Conservation (phyloP, 2,797 vertebrate genomes). For the Tangara arthus region DNA sequence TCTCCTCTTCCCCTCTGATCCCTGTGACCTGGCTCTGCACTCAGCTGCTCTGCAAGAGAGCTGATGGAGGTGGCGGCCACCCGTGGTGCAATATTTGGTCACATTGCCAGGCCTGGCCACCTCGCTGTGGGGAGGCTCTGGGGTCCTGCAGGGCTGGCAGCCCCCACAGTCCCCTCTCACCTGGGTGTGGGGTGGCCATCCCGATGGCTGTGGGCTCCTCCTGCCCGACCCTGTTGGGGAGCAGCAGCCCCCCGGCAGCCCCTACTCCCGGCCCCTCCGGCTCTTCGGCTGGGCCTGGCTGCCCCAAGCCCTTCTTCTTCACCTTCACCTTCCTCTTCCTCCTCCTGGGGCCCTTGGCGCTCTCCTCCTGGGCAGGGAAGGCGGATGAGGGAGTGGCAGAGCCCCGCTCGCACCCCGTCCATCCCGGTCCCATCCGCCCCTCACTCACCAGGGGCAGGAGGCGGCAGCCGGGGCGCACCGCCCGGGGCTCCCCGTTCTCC, state of each 20-base stretch:
- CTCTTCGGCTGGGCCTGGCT: not conserved
- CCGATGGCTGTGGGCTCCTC: accelerated
- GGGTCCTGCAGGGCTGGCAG: not conserved
- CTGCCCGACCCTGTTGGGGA: not conserved
- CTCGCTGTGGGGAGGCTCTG: accelerated
- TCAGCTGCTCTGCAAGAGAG: not conserved
- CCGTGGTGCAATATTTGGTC: accelerated
- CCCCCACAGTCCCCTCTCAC: not conserved
- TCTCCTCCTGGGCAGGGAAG: not conserved
- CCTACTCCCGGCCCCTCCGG: not conserved
- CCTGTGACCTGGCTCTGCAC: accelerated
- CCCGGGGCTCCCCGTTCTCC: not conserved
- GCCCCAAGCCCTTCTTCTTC: not conserved
- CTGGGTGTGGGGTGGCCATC: not conserved
- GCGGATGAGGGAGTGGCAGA: not conserved
- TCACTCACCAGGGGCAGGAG: not conserved
- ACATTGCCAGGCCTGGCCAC: accelerated
- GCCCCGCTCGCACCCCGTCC: not conserved
- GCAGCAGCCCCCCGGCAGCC: not conserved
- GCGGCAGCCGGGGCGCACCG: not conserved
- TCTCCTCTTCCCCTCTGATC: not conserved
- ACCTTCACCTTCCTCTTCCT: constrained; percentile 33
- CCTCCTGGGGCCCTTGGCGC: not conserved
- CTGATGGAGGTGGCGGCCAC: accelerated
- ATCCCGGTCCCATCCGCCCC: no score